phyloP scores from a whole-genome alignment of 1,140 invertebrate species.

The Penaeus chinensis region DNA sequence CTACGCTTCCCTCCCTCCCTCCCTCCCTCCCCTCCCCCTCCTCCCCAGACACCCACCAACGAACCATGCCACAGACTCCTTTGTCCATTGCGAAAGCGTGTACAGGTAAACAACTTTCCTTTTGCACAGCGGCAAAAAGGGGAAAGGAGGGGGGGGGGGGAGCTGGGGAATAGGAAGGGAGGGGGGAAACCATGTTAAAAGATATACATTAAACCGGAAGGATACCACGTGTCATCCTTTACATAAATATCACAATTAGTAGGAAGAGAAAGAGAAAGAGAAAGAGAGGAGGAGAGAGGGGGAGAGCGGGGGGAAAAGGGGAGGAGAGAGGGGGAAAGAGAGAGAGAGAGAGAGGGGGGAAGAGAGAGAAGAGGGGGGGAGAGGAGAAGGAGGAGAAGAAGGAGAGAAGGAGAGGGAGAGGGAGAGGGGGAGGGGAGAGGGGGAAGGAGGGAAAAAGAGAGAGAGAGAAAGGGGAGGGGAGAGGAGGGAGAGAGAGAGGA shows the following conservation, averaged over 20 bases:
- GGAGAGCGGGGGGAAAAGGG: neutral
- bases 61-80: too few species aligned
- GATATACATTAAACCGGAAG: neutral
- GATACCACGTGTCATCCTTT: neutral
- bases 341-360: too few species aligned
- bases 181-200: neutral
- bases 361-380: neutral
- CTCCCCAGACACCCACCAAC: too few species aligned
- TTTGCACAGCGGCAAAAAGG: neutral
- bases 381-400: neutral
- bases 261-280: neutral
- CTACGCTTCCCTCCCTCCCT: too few species aligned
- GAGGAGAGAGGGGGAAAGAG: neutral
- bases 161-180: neutral
- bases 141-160: neutral
- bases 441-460: too few species aligned
- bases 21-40: too few species aligned
- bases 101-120: too few species aligned
- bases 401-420: neutral
- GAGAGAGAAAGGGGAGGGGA: too few species aligned
- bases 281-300: neutral
- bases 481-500: too few species aligned
- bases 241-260: neutral
- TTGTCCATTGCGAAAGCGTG: too few species aligned
- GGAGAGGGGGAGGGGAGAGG: too few species aligned